Conservation (phyloP, 2,797 vertebrate species). For the Aulostomus chinensis region DNA sequence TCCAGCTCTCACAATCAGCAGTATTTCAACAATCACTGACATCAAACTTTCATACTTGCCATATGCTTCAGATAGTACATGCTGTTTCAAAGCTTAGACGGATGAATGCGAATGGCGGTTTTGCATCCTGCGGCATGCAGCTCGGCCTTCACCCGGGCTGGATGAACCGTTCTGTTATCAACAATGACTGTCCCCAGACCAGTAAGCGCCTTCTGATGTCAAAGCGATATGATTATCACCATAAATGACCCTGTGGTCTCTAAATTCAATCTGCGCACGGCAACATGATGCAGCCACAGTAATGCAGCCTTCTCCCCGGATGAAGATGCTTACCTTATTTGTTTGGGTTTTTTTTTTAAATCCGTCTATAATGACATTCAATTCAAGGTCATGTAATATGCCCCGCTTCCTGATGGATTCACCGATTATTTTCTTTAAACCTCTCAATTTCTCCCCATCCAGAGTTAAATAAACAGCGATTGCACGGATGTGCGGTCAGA, state of each 20-base stretch:
- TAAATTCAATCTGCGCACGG: neutral
- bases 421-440: neutral
- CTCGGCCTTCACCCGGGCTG: conserved; percentile 47
- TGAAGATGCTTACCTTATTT: conserved; percentile 75
- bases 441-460: neutral
- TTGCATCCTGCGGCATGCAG: conserved; percentile 46
- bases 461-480: conserved; percentile 24
- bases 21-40: too few relatives aligned
- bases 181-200: neutral
- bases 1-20: too few relatives aligned
- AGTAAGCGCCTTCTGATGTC: neutral
- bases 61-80: too few relatives aligned
- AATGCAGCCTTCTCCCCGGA: conserved; percentile 10
- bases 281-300: neutral
- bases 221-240: neutral
- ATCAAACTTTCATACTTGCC: too few relatives aligned
- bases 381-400: conserved; percentile 65
- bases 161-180: conserved; percentile 14
- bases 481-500: conserved; percentile 34
- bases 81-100: too few relatives aligned
- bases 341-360: conserved; percentile 53
- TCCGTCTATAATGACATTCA: conserved; percentile 71
- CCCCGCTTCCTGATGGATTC: neutral
- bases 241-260: neutral
- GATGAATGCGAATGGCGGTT: too few relatives aligned